Percentiles rank a stretch among this genome's conserved stretches.
These are phyloP conservation scores for Ochlodes sylvanus DNA, from an alignment of 2,888 invertebrate genomes.

Conservation along the genomic window DNA sequence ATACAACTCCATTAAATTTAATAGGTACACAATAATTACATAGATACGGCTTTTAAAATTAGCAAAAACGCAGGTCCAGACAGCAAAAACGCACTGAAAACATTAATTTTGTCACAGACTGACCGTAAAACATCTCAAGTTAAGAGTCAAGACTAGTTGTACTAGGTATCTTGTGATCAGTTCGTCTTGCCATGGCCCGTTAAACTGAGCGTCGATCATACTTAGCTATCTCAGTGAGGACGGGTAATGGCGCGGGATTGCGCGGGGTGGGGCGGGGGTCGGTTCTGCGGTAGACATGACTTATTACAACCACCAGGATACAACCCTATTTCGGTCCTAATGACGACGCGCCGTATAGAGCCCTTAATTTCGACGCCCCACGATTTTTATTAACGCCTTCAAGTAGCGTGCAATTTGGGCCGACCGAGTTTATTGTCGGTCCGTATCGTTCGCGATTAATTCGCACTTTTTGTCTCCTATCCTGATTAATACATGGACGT, in stretches of 20 bases:
- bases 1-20: too few relatives aligned
- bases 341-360: slow-evolving; percentile 77
- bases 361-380: slow-evolving; percentile 82
- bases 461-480: slow-evolving; percentile 47
- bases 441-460: slow-evolving; percentile 51
- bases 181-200: slow-evolving; percentile 32
- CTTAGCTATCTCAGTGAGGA: slow-evolving; percentile 61
- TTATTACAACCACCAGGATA: slow-evolving; percentile 82
- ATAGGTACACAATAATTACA: too few relatives aligned
- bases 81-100: background rate
- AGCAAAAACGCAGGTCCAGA: background rate
- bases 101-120: slow-evolving; percentile 11
- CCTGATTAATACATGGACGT: slow-evolving; percentile 35
- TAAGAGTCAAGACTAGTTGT: slow-evolving; percentile 22
- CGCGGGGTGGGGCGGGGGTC: slow-evolving; percentile 55
- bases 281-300: slow-evolving; percentile 81
- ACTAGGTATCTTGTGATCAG: slow-evolving; percentile 30
- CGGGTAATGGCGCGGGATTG: slow-evolving; percentile 69
- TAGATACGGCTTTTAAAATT: background rate
- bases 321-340: slow-evolving; percentile 83
- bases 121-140: slow-evolving; percentile 19
- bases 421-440: slow-evolving; percentile 61
- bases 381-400: slow-evolving; percentile 82
- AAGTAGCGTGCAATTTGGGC: slow-evolving; percentile 74
- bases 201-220: slow-evolving; percentile 81